Conservation (phyloP, 2,797 vertebrate genomes). For the Sebastes elongatus region DNA sequence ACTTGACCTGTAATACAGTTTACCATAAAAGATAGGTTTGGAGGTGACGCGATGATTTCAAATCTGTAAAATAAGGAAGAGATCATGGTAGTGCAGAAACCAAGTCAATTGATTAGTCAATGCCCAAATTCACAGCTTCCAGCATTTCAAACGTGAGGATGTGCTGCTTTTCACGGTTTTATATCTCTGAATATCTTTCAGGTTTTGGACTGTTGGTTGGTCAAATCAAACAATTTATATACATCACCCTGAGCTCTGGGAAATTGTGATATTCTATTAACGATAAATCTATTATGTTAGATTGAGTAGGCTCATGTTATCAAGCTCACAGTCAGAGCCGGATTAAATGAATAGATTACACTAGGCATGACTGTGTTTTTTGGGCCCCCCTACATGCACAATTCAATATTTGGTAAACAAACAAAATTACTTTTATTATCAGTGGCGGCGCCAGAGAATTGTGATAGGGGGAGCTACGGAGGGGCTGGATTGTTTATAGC, state of each 20-base stretch:
- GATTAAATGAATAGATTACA: too few species aligned
- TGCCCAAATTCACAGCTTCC: background rate
- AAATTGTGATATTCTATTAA: background rate
- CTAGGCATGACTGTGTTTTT: too few species aligned
- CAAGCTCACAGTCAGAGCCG: background rate
- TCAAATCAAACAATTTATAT: background rate
- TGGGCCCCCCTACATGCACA: too few species aligned
- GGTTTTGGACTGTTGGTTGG: background rate
- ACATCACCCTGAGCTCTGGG: background rate
- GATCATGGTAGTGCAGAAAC: background rate
- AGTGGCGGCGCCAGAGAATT: fast-evolving
- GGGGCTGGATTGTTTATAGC: too few species aligned
- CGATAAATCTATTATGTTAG: background rate
- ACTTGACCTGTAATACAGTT: background rate
- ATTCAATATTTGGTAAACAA: too few species aligned
- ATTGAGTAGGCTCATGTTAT: background rate
- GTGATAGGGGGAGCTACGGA: too few species aligned
- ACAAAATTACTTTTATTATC: too few species aligned
- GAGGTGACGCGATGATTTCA: background rate
- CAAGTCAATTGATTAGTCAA: background rate
- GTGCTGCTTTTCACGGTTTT: background rate
- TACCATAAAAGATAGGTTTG: background rate
- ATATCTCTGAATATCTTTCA: background rate
- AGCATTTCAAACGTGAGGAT: background rate
- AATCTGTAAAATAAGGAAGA: background rate